Evolutionary conservation across 2,113 vertebrate genomes (phyloP).

Genomic region (Orycteropus afer): DNA sequence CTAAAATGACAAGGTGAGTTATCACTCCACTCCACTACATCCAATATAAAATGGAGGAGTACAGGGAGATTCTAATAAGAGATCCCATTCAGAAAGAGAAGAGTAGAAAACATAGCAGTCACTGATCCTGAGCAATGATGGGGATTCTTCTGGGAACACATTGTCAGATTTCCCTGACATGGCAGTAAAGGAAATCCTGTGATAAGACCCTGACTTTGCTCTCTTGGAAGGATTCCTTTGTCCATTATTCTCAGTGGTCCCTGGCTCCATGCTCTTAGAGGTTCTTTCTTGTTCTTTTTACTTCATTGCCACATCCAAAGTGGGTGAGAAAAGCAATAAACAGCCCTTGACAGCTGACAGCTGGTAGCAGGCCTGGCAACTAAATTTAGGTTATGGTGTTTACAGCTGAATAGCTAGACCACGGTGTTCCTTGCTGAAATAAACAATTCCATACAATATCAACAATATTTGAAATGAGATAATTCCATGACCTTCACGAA

Average conservation of each 20-base stretch:
- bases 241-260: not conserved
- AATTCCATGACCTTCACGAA: constrained; percentile 44
- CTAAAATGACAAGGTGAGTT: constrained; percentile 13
- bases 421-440: constrained; percentile 61
- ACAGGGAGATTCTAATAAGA: not conserved
- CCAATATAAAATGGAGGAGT: not conserved
- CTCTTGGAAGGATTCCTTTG: constrained; percentile 17
- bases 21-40: not conserved
- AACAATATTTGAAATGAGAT: constrained; percentile 54
- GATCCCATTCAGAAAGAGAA: not conserved
- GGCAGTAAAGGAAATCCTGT: not conserved
- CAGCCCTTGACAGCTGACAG: constrained; percentile 69
- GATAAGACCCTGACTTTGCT: not conserved
- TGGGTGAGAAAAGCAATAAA: constrained; percentile 53
- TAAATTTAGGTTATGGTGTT: constrained; percentile 66
- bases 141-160: not conserved
- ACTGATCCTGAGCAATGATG: not conserved
- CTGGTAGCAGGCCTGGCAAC: constrained; percentile 62
- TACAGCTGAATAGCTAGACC: constrained; percentile 65
- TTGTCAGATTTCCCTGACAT: not conserved
- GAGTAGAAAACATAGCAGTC: not conserved
- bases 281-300: constrained; percentile 54
- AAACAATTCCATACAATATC: constrained; percentile 53
- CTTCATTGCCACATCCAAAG: constrained; percentile 54
- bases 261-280: not conserved